phyloP scores from a whole-genome alignment of 2,797 vertebrate species.

The Monodelphis domestica region DNA sequence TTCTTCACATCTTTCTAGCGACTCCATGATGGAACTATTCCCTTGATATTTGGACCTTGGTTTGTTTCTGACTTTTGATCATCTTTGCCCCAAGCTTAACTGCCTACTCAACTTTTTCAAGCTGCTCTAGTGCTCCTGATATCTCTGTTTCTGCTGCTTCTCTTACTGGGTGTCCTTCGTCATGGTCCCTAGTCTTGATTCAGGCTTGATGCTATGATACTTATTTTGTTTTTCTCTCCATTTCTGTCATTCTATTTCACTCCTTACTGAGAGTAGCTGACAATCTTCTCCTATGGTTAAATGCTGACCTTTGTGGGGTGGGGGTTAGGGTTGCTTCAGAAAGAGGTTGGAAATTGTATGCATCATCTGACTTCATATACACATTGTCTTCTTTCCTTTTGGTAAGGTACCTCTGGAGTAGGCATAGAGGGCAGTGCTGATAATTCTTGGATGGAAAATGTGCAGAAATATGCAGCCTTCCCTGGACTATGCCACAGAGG shows the following conservation, averaged over 20 bases:
- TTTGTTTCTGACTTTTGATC: background rate
- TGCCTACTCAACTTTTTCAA: background rate
- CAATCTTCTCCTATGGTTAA: background rate
- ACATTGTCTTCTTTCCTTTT: background rate
- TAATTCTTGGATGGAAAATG: background rate
- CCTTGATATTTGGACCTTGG: background rate
- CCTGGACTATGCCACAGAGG: conserved; percentile 62
- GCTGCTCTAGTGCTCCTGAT: background rate
- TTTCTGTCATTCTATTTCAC: background rate
- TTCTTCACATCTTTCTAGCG: background rate
- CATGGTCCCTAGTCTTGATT: background rate
- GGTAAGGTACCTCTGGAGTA: background rate
- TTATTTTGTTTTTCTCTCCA: background rate
- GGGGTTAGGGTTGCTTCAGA: background rate
- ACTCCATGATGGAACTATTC: background rate
- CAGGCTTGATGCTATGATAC: background rate
- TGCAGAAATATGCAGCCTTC: conserved; percentile 56
- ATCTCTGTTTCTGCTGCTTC: background rate
- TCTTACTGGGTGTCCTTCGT: background rate
- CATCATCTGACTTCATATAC: background rate
- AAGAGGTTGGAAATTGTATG: background rate
- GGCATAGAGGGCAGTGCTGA: background rate
- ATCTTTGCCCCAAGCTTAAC: background rate
- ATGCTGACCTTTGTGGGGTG: background rate
- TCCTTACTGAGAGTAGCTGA: background rate